Conservation (phyloP, 2,888 invertebrate genomes). For the Stenotaenia linearis region DNA sequence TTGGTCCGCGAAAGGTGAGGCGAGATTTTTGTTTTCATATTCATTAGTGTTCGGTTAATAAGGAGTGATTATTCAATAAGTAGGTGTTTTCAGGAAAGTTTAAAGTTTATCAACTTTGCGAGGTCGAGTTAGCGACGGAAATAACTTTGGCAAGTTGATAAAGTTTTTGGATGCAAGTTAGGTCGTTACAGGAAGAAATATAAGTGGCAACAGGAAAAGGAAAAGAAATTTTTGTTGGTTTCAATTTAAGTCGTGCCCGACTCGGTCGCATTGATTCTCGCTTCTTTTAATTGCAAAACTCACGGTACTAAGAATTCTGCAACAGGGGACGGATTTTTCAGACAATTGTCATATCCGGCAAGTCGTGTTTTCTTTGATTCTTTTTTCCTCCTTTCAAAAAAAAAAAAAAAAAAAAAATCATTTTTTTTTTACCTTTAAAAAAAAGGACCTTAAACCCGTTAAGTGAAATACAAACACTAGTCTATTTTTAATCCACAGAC, state of each 20-base stretch:
- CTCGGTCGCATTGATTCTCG: neutral
- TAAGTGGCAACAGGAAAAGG: neutral
- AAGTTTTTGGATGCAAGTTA: neutral
- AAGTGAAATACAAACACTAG: neutral
- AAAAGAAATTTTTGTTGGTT: neutral
- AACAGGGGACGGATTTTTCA: neutral
- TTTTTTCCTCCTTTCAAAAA: neutral
- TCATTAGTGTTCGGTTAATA: neutral
- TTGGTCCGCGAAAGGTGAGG: neutral
- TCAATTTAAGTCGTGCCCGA: no score
- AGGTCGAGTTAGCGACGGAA: neutral
- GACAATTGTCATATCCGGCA: neutral
- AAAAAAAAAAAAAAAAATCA: neutral
- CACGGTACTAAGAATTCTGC: neutral
- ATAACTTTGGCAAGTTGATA: constrained; percentile 12
- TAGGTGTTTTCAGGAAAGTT: neutral
- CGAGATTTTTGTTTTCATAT: neutral
- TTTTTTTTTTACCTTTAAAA: neutral
- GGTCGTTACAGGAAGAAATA: neutral
- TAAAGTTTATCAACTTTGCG: neutral
- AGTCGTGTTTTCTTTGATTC: neutral
- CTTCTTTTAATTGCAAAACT: neutral
- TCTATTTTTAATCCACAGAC: neutral
- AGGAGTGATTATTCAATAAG: neutral
- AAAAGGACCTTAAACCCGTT: no score